phyloP scores from a whole-genome alignment of 2,113 vertebrate species.

The Diglossa brunneiventris region DNA sequence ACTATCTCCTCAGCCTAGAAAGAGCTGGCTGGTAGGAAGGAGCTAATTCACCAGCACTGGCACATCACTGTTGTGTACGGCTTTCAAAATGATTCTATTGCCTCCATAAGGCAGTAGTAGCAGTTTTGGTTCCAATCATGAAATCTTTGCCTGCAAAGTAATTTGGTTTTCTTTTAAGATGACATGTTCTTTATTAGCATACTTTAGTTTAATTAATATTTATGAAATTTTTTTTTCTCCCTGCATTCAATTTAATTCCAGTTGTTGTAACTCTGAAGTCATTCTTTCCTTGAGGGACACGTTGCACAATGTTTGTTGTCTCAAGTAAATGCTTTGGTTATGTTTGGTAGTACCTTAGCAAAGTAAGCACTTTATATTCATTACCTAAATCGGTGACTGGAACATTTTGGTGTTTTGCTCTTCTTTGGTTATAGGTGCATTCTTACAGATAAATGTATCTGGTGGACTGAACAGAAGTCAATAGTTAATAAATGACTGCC shows the following conservation, averaged over 20 bases:
- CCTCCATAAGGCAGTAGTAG: neutral
- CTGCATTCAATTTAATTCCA: neutral
- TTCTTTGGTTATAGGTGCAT: neutral
- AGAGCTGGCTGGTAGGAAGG: neutral
- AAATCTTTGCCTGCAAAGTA: neutral
- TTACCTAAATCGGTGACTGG: neutral
- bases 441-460: constrained; percentile 4
- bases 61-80: neutral
- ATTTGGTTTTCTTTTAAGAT: neutral
- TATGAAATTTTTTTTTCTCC: neutral
- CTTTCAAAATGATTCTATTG: neutral
- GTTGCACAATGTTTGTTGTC: neutral
- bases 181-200: constrained; percentile 14
- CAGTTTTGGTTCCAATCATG: neutral
- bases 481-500: constrained; percentile 67
- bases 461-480: constrained; percentile 25
- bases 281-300: constrained; percentile 7
- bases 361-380: neutral
- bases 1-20: neutral
- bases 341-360: neutral
- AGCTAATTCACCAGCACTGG: neutral
- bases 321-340: neutral
- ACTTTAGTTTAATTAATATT: constrained; percentile 48
- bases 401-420: neutral
- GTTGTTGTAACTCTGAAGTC: constrained; percentile 7